Conservation (phyloP, 2,797 vertebrate species). For the Lutjanus argentimaculatus region DNA sequence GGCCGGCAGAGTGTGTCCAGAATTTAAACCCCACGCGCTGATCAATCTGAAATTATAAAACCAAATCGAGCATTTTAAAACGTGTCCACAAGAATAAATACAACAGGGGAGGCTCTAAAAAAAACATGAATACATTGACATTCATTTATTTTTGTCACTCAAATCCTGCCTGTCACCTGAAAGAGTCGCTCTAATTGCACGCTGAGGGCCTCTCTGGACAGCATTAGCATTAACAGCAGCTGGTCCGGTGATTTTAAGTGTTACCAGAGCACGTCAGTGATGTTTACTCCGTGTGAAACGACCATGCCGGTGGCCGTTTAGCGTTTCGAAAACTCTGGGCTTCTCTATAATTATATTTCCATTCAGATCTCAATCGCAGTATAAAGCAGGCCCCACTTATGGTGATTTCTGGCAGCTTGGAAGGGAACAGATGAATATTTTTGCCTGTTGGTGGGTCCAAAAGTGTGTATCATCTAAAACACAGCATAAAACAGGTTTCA, state of each 20-base stretch:
- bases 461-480: background rate
- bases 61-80: constrained; percentile 36
- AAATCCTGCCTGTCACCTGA: constrained; percentile 29
- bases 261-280: constrained; percentile 26
- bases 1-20: background rate
- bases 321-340: constrained; percentile 22
- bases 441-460: background rate
- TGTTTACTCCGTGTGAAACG: constrained; percentile 6
- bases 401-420: constrained; percentile 8
- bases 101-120: constrained; percentile 8
- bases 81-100: background rate
- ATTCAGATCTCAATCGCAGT: constrained; percentile 34
- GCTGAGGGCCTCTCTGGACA: constrained; percentile 17
- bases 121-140: constrained; percentile 9
- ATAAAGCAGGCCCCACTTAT: background rate
- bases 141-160: constrained; percentile 19
- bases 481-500: background rate
- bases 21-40: background rate
- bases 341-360: constrained; percentile 55
- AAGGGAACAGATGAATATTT: background rate
- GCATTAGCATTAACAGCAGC: constrained; percentile 27
- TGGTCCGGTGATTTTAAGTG: constrained; percentile 25
- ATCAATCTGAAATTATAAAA: constrained; percentile 26
- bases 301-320: constrained; percentile 6
- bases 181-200: constrained; percentile 32